Evolutionary conservation across 2,113 vertebrate species (phyloP).

Genomic region (Panthera leo): DNA sequence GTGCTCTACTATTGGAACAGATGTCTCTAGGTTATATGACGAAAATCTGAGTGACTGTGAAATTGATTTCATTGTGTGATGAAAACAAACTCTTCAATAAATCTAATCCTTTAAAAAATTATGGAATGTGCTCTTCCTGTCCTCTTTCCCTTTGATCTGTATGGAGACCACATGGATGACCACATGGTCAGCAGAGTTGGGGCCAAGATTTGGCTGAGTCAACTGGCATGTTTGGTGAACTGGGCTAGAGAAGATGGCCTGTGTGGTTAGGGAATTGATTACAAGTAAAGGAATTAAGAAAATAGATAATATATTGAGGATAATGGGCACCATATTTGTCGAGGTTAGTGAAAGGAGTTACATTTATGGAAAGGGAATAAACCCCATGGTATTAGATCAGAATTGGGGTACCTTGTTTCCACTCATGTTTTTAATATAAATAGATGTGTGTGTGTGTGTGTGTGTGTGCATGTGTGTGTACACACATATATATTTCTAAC

Average conservation of each 20-base stretch:
- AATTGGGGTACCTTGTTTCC: not conserved
- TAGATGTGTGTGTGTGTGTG: not conserved
- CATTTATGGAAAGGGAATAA: not conserved
- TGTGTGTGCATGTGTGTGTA: not conserved
- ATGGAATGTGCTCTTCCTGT: not conserved
- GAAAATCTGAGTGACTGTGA: not conserved
- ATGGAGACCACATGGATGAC: not conserved
- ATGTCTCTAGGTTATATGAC: not conserved
- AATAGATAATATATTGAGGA: not conserved
- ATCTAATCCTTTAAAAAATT: not conserved
- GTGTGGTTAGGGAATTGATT: not conserved
- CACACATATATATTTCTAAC: not conserved
- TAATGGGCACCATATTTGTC: not conserved
- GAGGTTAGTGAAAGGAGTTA: slow-evolving; percentile 19
- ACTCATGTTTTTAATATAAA: not conserved
- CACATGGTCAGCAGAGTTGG: not conserved
- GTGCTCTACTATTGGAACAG: not conserved
- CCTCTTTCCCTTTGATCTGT: not conserved
- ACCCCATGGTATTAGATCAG: not conserved
- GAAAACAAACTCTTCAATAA: not conserved
- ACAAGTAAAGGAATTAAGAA: not conserved
- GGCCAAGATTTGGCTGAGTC: not conserved
- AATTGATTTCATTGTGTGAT: not conserved
- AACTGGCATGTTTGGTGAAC: not conserved
- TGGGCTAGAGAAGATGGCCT: not conserved